These are phyloP conservation scores for Nestor notabilis DNA, from an alignment of 2,113 vertebrate genomes.

Conservation along the genomic window DNA sequence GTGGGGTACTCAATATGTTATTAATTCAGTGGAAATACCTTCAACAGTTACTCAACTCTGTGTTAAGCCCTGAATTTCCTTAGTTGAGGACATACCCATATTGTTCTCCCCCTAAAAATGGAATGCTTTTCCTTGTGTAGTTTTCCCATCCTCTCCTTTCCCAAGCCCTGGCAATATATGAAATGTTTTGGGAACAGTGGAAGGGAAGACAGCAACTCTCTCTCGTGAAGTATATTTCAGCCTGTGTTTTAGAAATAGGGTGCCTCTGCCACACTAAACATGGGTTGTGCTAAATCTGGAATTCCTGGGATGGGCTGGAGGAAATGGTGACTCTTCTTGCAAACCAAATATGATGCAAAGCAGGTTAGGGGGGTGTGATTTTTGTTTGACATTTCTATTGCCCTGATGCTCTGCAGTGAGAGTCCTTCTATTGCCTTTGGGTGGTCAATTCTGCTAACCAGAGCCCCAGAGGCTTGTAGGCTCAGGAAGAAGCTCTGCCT, in stretches of 20 bases:
- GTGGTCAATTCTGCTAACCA: not conserved
- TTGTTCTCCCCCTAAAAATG: not conserved
- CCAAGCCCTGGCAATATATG: not conserved
- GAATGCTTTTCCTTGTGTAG: not conserved
- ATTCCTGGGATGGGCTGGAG: slow-evolving; percentile 49
- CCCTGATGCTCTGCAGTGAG: not conserved
- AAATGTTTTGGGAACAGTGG: not conserved
- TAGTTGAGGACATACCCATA: not conserved
- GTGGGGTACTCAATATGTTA: not conserved
- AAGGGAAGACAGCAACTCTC: not conserved
- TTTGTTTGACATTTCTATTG: not conserved
- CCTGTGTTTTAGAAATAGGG: slow-evolving; percentile 26
- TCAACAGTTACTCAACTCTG: not conserved
- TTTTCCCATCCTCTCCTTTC: not conserved
- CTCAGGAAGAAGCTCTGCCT: not conserved
- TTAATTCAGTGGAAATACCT: not conserved
- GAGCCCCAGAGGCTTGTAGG: not conserved
- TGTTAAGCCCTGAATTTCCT: not conserved
- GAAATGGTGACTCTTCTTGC: slow-evolving; percentile 33
- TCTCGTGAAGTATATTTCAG: slow-evolving; percentile 6
- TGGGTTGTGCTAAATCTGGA: slow-evolving; percentile 57
- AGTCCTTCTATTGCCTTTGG: not conserved
- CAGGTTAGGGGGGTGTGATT: not conserved
- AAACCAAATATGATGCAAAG: not conserved
- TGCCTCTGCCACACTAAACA: slow-evolving; percentile 44